A percentile compares a stretch with the other conserved stretches of the same genome.
These are phyloP conservation scores for Vombatus ursinus DNA, from an alignment of 2,113 vertebrate species.

Conservation along the genomic window DNA sequence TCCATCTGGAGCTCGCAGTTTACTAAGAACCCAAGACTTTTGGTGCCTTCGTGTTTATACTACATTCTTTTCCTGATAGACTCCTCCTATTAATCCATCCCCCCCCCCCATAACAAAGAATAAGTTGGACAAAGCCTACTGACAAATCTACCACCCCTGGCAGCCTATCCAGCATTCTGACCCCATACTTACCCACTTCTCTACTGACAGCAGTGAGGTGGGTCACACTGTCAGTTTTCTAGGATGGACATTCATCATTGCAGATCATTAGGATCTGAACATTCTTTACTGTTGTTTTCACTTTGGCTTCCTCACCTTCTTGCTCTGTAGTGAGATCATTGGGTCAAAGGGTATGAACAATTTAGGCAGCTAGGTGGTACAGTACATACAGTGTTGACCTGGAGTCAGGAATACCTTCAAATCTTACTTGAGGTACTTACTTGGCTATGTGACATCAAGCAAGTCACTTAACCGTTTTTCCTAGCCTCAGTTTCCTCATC, in stretches of 20 bases:
- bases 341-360: background rate
- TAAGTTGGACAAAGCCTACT: background rate
- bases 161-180: background rate
- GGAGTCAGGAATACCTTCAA: background rate
- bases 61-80: background rate
- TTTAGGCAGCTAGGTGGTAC: background rate
- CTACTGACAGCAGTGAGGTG: background rate
- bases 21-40: background rate
- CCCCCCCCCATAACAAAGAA: background rate
- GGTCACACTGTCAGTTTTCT: background rate
- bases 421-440: background rate
- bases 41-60: background rate
- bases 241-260: background rate
- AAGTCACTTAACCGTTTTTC: background rate
- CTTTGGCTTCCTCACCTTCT: background rate
- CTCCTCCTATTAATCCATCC: background rate
- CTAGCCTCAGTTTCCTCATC: too few relatives aligned
- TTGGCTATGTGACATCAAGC: background rate
- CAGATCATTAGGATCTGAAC: background rate
- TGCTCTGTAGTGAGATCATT: background rate
- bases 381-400: background rate
- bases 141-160: background rate
- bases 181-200: background rate
- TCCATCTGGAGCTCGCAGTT: background rate
- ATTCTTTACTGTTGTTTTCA: background rate